Evolutionary conservation across 2,797 vertebrate genomes (phyloP).

Genomic region (Antennarius maculatus): DNA sequence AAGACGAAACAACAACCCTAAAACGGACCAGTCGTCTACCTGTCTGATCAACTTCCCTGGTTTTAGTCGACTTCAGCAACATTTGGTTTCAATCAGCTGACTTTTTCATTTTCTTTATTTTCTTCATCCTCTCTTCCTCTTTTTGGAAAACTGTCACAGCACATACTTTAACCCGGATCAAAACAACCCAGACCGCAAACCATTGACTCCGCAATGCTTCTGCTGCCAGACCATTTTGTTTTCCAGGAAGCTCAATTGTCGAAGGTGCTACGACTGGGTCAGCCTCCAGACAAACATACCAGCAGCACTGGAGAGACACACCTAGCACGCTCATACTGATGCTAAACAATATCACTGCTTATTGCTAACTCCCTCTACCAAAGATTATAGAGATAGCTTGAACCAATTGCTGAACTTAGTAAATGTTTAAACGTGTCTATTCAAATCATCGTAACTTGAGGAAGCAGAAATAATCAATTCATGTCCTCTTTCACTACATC

Average conservation of each 20-base stretch:
- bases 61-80: constrained; percentile 18
- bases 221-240: constrained; percentile 65
- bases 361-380: neutral
- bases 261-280: constrained; percentile 33
- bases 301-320: constrained; percentile 29
- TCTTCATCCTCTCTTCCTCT: constrained; percentile 28
- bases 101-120: constrained; percentile 30
- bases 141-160: constrained; percentile 60
- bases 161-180: constrained; percentile 62
- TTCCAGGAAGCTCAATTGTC: constrained; percentile 61
- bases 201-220: constrained; percentile 36
- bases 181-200: constrained; percentile 59
- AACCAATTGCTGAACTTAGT: constrained; percentile 17
- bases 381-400: neutral
- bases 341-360: constrained; percentile 20
- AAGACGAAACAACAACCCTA: neutral
- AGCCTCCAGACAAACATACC: constrained; percentile 55
- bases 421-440: constrained; percentile 16
- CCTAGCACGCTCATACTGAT: constrained; percentile 27
- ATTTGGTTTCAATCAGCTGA: constrained; percentile 67
- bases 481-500: neutral
- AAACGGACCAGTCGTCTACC: neutral
- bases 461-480: constrained; percentile 16
- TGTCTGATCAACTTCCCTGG: constrained; percentile 8
- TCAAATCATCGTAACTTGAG: constrained; percentile 28